These are phyloP conservation scores for Adelognathus sp. DNA, from an alignment of 2,888 invertebrate species.

Conservation along the genomic window DNA sequence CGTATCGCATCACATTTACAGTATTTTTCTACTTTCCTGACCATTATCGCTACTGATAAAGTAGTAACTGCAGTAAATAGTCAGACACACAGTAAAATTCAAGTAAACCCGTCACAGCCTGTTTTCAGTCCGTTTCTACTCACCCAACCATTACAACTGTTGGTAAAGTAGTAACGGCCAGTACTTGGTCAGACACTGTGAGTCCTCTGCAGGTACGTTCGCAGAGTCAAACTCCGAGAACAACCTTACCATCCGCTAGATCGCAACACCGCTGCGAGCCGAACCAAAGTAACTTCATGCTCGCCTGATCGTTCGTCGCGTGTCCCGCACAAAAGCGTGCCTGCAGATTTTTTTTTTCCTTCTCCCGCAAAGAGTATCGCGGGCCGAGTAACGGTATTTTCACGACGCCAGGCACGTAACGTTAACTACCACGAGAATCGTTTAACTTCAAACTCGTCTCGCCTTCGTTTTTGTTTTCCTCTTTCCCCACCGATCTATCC, in stretches of 20 bases:
- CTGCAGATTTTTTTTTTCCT: conserved; percentile 23
- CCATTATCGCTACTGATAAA: too few relatives aligned
- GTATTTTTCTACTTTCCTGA: too few relatives aligned
- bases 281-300: conserved; percentile 2
- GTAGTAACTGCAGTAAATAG: background rate
- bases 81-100: background rate
- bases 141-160: background rate
- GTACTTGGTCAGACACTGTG: background rate
- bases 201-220: background rate
- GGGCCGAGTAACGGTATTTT: conserved; percentile 77
- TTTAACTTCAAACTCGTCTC: conserved; percentile 53
- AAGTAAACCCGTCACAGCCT: background rate
- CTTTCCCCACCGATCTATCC: background rate
- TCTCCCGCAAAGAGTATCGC: conserved; percentile 55
- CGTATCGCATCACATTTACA: too few relatives aligned
- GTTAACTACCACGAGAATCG: conserved; percentile 38
- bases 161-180: background rate
- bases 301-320: background rate
- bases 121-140: background rate
- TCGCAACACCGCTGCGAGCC: background rate
- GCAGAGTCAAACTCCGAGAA: background rate
- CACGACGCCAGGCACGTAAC: conserved; percentile 35
- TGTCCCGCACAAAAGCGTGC: conserved; percentile 18
- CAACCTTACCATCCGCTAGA: background rate
- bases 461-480: conserved; percentile 11